A percentile compares a stretch with the other conserved stretches of the same genome.
phyloP scores from a whole-genome alignment of 2,797 vertebrate genomes.

The Vespertilio murinus region DNA sequence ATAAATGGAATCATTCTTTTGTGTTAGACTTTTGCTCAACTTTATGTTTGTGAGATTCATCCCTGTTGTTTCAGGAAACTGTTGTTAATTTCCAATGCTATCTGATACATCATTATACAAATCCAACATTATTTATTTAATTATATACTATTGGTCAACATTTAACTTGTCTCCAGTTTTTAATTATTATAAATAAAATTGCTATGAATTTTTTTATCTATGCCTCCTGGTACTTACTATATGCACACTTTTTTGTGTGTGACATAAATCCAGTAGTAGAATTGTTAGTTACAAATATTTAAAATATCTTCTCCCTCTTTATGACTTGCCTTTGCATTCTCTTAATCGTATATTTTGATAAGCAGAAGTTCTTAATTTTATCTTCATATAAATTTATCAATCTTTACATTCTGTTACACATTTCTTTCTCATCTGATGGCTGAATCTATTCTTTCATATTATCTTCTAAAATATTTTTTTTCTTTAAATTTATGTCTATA shows the following conservation, averaged over 20 bases:
- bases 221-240: background rate
- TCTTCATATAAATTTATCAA: slow-evolving; percentile 4
- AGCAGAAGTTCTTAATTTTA: background rate
- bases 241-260: background rate
- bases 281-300: background rate
- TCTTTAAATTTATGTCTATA: background rate
- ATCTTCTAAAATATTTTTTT: background rate
- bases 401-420: background rate
- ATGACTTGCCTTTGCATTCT: background rate
- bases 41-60: background rate
- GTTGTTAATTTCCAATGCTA: background rate
- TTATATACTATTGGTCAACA: background rate
- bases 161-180: background rate
- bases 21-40: background rate
- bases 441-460: background rate
- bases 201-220: background rate
- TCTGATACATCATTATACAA: background rate
- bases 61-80: background rate
- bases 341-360: slow-evolving; percentile 23
- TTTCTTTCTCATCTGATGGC: background rate
- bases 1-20: background rate
- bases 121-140: background rate
- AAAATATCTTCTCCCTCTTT: background rate
- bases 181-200: background rate
- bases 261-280: background rate